Evolutionary conservation across 1,140 invertebrate genomes (phyloP), one percentile per base, ranked within the genome.

Genomic region (Odontomachus brunneus): DNA sequence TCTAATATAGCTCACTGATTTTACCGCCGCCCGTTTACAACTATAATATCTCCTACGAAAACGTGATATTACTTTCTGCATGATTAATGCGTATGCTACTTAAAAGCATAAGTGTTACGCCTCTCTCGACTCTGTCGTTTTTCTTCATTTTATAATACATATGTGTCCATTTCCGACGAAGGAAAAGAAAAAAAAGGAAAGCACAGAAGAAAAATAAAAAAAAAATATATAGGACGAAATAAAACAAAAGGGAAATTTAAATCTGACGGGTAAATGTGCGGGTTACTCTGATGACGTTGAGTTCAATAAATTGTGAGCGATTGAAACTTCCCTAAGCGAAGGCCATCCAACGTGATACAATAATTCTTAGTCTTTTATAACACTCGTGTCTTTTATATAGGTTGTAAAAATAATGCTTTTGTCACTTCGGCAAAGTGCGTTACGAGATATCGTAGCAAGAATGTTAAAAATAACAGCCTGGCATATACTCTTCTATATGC

Each of bases 401-500:
- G 88, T 86, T 89, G 87, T 92, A 93, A 90, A 93, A 93, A 93
- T 93, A 92, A 93, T 90, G 85, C 80, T 86, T 84, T 90, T 88
- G 86, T 91, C 80, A 89, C 71, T 86, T 83, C 72, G 87, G 69
- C 73, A 57, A 84, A 88, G 78, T 80, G 75, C 73, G 84, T 90
- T 91, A 90, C 84, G 88, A 88, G 82, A 75, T 83, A 84, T 86
- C 33, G 89, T 86, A 89, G 84, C 89, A 89, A 92, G 88, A 91
- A 89, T 88, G 88, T 91, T 86, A 90, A 89, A 90, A 92, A 88
- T 87, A 89, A 91, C 88, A 90, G 90, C 53, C 48, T 49, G 48
- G 59, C 74, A 48, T 17, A 78, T 53, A 57, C 9, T 63, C n/a
- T 76, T 83, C 48, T 65, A 19, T 51, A 57, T 78, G 3, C 62